These are phyloP conservation scores for Drosophila meridiana DNA, from an alignment of 2,888 invertebrate species.

Conservation along the genomic window DNA sequence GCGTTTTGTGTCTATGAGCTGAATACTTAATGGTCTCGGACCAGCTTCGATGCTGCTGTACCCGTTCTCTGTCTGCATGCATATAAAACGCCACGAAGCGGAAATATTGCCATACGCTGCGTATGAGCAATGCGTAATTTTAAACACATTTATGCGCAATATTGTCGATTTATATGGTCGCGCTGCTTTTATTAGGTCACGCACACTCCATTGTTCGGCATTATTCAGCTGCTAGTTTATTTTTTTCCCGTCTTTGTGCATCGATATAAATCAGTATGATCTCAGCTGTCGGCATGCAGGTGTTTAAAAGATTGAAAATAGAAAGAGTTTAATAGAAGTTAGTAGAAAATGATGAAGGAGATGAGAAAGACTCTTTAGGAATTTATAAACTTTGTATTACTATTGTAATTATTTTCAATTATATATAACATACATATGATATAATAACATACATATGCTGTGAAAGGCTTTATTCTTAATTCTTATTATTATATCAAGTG, in stretches of 20 bases:
- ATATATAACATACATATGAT: no score
- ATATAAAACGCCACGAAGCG: constrained; percentile 66
- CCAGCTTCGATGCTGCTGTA: constrained; percentile 27
- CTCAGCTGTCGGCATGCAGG: not conserved
- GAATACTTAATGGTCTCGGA: constrained; percentile 70
- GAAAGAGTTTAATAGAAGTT: not conserved
- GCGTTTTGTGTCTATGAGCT: constrained; percentile 49
- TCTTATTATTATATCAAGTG: no score
- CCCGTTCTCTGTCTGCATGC: constrained; percentile 27
- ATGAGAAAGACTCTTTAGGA: no score
- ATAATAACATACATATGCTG: no score
- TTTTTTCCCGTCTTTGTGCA: constrained; percentile 19
- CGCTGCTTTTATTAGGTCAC: constrained; percentile 36
- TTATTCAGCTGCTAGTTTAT: constrained; percentile 29
- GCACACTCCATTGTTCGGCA: constrained; percentile 42
- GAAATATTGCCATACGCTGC: constrained; percentile 78
- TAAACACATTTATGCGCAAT: constrained; percentile 76
- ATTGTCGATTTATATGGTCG: constrained; percentile 67
- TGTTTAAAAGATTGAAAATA: not conserved
- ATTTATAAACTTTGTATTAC: not conserved
- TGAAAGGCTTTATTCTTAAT: no score
- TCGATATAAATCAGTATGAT: constrained; percentile 1
- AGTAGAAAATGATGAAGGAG: not conserved
- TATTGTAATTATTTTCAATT: not conserved
- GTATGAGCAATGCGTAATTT: constrained; percentile 81